Evolutionary conservation across 2,797 vertebrate genomes (phyloP), one percentile per base, ranked within the genome.

Genomic region (Sebastes jordani): DNA sequence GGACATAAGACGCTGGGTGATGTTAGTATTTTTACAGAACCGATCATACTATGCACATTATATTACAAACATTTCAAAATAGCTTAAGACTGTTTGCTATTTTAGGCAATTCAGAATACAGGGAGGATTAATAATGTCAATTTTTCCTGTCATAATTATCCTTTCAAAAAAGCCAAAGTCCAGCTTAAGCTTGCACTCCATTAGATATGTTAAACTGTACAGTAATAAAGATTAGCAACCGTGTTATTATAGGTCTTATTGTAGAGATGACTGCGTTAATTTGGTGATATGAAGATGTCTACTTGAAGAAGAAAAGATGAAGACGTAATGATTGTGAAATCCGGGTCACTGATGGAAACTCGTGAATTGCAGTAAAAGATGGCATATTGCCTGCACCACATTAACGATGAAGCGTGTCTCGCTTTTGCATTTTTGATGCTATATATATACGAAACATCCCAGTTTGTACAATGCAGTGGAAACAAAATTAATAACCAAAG

Each of bases 181-280:
- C 97, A 97, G 97, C 97, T 98, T 97, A 96, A 97, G 97, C 96
- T 97, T 92, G 82, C 85, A 90, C 46, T 93, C 89, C 55, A 93
- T 95, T 88, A 88, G 89, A 92, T 92, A 76, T 58, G 52, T 42
- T 63, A 69, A 65, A 59, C 58, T 58, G 58, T 30, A 80, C 55
- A 72, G 63, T 76, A 72, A 59, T 54, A 73, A 58, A 78, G 38
- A 78, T 66, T 16, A 71, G 30, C 38, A 61, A 75, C 32, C 32
- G 30, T 72, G 23, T 46, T 32, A 34, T 46, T 32, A 34, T 46
- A 34, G 9, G 58, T 18, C 42, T 5, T 59, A n/a, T 60, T 60
- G 23, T 55, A 27, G 2, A 54, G 23, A 38, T 6, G 30, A 71
- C 20, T 10, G 38, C 1, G 18, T 38, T 55, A 6, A 61, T 22